Conservation (phyloP, 2,113 vertebrate species). For the Xiphorhynchus elegans region DNA sequence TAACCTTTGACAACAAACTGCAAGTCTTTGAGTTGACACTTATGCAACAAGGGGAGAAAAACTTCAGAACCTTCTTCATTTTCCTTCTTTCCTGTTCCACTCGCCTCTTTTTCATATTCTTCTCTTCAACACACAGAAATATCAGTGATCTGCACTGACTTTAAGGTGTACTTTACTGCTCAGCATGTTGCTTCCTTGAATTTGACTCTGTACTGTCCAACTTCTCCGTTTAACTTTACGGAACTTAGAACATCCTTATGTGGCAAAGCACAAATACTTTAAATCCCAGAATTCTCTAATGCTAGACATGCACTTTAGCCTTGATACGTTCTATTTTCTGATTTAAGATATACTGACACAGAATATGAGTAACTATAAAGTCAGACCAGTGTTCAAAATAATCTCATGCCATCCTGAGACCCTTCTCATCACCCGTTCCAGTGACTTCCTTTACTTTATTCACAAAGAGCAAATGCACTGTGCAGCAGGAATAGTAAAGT, state of each 20-base stretch:
- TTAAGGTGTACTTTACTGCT: background rate
- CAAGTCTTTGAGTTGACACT: background rate
- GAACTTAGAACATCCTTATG: background rate
- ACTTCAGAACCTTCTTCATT: background rate
- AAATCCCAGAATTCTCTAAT: background rate
- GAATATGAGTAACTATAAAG: background rate
- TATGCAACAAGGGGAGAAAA: background rate
- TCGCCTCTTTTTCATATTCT: background rate
- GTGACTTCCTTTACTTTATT: background rate
- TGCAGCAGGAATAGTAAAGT: background rate
- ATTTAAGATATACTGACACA: background rate
- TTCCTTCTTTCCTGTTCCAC: background rate
- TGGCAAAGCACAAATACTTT: background rate
- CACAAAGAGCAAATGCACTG: background rate
- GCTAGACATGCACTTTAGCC: background rate
- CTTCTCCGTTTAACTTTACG: fast-evolving
- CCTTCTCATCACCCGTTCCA: background rate
- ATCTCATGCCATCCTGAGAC: background rate
- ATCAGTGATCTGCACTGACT: too few relatives aligned
- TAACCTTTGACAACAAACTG: background rate
- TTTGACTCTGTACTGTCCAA: background rate
- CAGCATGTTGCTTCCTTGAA: background rate
- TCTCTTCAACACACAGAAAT: background rate
- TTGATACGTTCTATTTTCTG: background rate
- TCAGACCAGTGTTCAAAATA: background rate